Conservation (phyloP, 2,888 invertebrate genomes). For the Parnassius apollo region DNA sequence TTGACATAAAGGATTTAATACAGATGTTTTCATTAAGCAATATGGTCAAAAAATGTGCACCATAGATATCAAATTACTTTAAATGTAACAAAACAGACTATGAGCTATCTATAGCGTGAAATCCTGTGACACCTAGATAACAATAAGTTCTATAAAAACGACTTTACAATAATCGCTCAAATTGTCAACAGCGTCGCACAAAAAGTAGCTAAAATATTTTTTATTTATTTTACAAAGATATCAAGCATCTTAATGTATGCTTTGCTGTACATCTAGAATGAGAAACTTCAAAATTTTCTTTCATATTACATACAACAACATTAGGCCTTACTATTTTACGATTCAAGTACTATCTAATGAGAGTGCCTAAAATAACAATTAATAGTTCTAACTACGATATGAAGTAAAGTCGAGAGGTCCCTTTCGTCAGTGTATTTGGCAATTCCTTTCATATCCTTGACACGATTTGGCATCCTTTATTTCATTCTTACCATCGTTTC, state of each 20-base stretch:
- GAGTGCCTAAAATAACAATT: constrained; percentile 32
- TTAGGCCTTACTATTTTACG: constrained; percentile 36
- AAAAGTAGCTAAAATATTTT: constrained; percentile 47
- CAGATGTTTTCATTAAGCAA: constrained; percentile 1
- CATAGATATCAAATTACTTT: constrained; percentile 39
- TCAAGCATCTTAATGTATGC: constrained; percentile 40
- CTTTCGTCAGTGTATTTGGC: constrained; percentile 65
- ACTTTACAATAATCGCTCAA: constrained; percentile 34
- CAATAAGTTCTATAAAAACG: constrained; percentile 44
- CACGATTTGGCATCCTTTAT: constrained; percentile 54
- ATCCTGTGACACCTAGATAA: constrained; percentile 38
- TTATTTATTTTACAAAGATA: constrained; percentile 39
- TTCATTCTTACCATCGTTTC: constrained; percentile 17
- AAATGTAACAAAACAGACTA: constrained; percentile 41
- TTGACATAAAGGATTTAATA: constrained; percentile 14
- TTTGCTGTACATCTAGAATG: constrained; percentile 52
- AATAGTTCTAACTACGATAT: constrained; percentile 66
- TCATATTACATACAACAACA: constrained; percentile 36
- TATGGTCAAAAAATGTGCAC: constrained; percentile 27
- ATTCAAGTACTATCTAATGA: constrained; percentile 30
- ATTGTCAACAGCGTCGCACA: constrained; percentile 49
- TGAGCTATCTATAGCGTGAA: constrained; percentile 37
- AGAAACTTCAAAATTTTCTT: constrained; percentile 57
- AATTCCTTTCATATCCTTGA: constrained; percentile 48
- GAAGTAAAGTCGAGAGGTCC: constrained; percentile 71